phyloP scores from a whole-genome alignment of 2,888 invertebrate species.

The Automeris io region DNA sequence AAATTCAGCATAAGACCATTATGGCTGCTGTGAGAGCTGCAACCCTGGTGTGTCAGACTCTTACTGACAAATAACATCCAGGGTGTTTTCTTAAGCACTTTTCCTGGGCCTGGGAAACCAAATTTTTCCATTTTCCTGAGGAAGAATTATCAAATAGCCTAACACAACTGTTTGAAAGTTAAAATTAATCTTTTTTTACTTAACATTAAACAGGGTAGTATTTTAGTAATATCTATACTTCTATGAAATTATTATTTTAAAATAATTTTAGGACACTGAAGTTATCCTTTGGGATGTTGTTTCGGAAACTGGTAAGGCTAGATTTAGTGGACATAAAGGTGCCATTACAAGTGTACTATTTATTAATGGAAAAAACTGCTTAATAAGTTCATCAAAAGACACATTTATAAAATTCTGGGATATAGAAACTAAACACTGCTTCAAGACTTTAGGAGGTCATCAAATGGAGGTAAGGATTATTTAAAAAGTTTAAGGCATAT shows the following conservation, averaged over 20 bases:
- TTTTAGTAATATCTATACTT: no score
- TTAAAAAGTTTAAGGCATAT: neutral
- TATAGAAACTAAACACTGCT: constrained; percentile 95
- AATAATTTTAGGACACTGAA: constrained; percentile 86
- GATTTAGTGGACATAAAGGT: constrained; percentile 95
- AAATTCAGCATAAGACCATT: no score
- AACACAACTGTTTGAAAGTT: no score
- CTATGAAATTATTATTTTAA: neutral
- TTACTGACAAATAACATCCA: no score
- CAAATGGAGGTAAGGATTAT: constrained; percentile 81
- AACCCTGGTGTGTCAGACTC: no score
- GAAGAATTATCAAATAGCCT: no score
- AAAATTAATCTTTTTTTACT: no score
- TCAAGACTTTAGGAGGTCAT: constrained; percentile 94
- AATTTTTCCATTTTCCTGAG: no score
- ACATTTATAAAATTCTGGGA: constrained; percentile 98
- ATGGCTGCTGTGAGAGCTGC: no score
- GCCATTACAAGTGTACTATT: constrained; percentile 89
- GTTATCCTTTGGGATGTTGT: constrained; percentile 97
- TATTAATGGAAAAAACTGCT: constrained; percentile 80
- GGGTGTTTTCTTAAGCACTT: no score
- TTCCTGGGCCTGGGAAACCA: no score
- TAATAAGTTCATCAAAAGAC: constrained; percentile 93
- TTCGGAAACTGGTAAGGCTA: constrained; percentile 91
- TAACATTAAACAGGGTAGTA: no score